Evolutionary conservation across 2,113 vertebrate genomes (phyloP), one percentile per base, ranked within the genome.

Genomic region (Calidris pugnax): DNA sequence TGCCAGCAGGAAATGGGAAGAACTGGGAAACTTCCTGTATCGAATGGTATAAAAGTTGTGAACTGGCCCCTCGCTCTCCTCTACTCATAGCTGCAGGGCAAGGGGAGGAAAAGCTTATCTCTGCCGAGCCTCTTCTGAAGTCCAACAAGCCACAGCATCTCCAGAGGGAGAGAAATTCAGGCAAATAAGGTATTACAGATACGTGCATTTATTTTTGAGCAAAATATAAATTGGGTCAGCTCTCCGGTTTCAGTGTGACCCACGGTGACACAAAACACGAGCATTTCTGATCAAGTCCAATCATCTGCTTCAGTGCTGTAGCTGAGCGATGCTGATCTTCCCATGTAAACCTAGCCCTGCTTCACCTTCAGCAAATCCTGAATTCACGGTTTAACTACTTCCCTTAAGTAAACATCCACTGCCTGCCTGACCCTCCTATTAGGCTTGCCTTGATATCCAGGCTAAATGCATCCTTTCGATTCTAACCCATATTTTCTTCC

Each of bases 391-490:
- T 91, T 92, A 91, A 93, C 88, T 79, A 37, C 64, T 66, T 93
- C 84, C 88, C 39, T 59, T 72, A 87, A 75, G 78, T 91, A 96
- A 97, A 96, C 47, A 90, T 18, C 69, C 88, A 53, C 67, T 73
- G 84, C 35, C 66, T 72, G 80, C n/a, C 75, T 95, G 80, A 96
- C 89, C 77, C 53, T 91, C 47, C 81, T 79, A 89, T 92, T 96
- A 95, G 71, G 48, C 35, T 76, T 93, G 92, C 84, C 81, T 92
- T 96, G 78, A 64, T 26, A 88, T 26, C 74, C 60, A 93, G 47
- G 35, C 62, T 91, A 94, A 96, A 97, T 53, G 75, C 21, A 77
- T 88, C 59, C 39, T 90, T 89, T 80, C 0, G 0, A 90, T 79
- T 89, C 75, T 66, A 80, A 86, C 33, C 62, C 24, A 2, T 55